These are phyloP conservation scores for Microtus obscurus DNA, from an alignment of 2,797 vertebrate species.

Conservation along the genomic window DNA sequence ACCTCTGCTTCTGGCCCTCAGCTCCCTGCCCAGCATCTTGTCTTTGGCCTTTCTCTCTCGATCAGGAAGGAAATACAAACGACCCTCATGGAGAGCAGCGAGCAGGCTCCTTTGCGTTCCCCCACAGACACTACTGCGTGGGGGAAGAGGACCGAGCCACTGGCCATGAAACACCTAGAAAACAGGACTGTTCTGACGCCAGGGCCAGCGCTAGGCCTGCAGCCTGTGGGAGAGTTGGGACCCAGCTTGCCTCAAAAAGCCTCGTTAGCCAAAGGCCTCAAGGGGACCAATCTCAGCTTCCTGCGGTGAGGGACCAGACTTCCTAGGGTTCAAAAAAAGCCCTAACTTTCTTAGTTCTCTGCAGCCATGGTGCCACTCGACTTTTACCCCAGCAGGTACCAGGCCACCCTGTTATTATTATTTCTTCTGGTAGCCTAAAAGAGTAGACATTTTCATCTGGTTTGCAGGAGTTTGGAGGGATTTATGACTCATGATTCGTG, in stretches of 20 bases:
- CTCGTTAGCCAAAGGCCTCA: background rate
- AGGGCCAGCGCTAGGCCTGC: accelerated
- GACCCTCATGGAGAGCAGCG: background rate
- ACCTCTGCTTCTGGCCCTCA: background rate
- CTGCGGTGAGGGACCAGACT: background rate
- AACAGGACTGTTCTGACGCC: background rate
- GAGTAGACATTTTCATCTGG: background rate
- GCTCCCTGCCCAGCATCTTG: background rate
- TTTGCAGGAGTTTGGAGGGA: background rate
- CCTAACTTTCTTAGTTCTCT: background rate
- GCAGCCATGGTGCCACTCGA: background rate
- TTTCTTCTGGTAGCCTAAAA: background rate
- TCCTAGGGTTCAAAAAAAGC: background rate
- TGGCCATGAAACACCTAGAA: background rate
- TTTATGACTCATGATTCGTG: background rate
- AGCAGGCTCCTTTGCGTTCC: background rate
- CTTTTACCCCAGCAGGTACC: background rate
- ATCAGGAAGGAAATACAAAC: background rate
- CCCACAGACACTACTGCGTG: background rate
- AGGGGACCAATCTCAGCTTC: background rate
- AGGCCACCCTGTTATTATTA: background rate
- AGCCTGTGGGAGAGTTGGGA: background rate
- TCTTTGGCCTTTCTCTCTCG: background rate
- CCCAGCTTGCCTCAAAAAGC: background rate
- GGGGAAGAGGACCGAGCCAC: background rate